phyloP scores from a whole-genome alignment of 2,888 invertebrate species.

The Chironomus tentans region DNA sequence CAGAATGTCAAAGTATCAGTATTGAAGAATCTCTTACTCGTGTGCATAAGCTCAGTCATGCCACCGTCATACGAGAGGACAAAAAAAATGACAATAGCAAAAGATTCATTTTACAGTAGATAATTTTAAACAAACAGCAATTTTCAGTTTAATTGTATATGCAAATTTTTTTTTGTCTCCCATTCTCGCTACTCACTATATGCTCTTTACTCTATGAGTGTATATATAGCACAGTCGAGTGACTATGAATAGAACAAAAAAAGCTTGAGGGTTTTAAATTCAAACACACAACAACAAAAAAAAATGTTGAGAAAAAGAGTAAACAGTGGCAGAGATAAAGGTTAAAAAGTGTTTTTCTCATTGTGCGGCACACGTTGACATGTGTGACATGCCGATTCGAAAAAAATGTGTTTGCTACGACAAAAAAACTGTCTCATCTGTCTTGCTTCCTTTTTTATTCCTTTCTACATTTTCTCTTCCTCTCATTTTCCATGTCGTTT shows the following conservation, averaged over 20 bases:
- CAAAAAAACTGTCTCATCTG: neutral
- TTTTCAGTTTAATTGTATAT: conserved; percentile 24
- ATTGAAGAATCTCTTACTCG: neutral
- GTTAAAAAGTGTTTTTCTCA: conserved; percentile 17
- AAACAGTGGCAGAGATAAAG: conserved; percentile 19
- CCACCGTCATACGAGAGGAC: neutral
- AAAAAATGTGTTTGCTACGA: neutral
- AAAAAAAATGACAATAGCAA: neutral
- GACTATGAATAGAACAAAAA: neutral
- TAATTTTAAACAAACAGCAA: conserved; percentile 26
- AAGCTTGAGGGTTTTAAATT: neutral
- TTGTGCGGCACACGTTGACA: conserved; percentile 6
- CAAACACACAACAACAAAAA: too few relatives aligned
- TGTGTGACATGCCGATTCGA: conserved; percentile 1
- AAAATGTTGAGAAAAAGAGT: neutral
- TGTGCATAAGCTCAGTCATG: neutral
- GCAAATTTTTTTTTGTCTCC: conserved; percentile 8
- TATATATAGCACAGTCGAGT: neutral
- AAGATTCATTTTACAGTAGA: conserved; percentile 26
- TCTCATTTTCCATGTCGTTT: too few relatives aligned
- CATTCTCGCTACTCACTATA: neutral
- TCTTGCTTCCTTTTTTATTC: neutral
- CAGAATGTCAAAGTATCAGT: too few relatives aligned
- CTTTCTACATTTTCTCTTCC: too few relatives aligned
- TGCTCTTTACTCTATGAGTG: neutral